Base-by-base conservation (phyloP, 2,113 vertebrate genomes). In the Limnothrissa miodon region DNA sequence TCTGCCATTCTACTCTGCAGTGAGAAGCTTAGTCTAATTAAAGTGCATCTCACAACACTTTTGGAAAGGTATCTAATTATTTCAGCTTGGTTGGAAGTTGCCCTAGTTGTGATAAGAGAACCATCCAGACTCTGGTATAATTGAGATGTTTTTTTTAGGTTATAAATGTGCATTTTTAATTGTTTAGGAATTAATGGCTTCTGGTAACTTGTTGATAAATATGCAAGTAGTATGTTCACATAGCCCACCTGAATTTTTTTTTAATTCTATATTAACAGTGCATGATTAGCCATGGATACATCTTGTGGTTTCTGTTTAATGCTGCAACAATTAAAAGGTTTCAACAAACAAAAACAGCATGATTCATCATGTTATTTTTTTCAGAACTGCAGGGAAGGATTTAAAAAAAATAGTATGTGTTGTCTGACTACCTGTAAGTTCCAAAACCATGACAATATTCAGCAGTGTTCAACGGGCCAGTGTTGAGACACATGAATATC, bases 11-110 rank as follows among this genome's bases (percentile, higher is more conserved):
- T 33, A 79, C 45, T 81, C 82, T 79, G 74, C 51, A 78, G 46
- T 62, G 59, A 83, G 44, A 29, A 62, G 51, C 70, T 81, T 83
- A 81, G 79, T n/a, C 70, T 39, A 84, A 86, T 80, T 86, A 86
- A 80, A 33, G 62, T 45, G 39, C 36, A 80, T 51, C 78, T 74
- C 66, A 44, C 79, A 81, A 33, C 53, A 70, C 53, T 59, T 86
- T 62, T 80, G 79, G 83, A 79, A 80, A 79, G 39, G 51, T 25
- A 81, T 86, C 81, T 81, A 81, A 86, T 84, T 80, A 82, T 83
- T 83, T 59, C 45, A 23, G 8, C 23, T 78, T 78, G 80, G 29
- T 79, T 74, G 59, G 78, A 80, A 53, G 29, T 84, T 51, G 80
- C 66, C 56, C 53, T 19, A 11, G 19, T 46, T 21, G 19, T 10